These are phyloP conservation scores for Nymphalis io DNA, from an alignment of 1,140 invertebrate genomes.

Conservation along the genomic window DNA sequence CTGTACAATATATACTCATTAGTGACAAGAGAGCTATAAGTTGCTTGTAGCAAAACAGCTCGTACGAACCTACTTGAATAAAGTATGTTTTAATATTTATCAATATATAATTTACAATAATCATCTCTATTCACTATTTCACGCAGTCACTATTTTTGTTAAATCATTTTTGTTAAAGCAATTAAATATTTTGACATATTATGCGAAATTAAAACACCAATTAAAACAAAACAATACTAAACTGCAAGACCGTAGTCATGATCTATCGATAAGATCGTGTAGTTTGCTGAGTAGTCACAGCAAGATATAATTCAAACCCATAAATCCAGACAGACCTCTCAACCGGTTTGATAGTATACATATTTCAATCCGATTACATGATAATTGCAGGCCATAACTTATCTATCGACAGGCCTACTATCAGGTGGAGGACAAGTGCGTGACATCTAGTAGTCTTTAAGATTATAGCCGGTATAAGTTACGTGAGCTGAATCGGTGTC, in stretches of 20 bases:
- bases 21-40: no score
- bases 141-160: no score
- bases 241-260: not conserved
- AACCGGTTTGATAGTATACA: slow-evolving; percentile 29
- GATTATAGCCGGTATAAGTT: slow-evolving; percentile 59
- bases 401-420: slow-evolving; percentile 40
- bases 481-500: slow-evolving; percentile 54
- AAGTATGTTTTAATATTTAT: no score
- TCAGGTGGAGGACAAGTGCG: slow-evolving; percentile 46
- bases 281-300: slow-evolving; percentile 10
- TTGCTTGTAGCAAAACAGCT: no score
- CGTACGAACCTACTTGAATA: no score
- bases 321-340: slow-evolving; percentile 33
- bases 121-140: no score
- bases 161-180: not conserved
- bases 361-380: slow-evolving; percentile 40
- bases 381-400: slow-evolving; percentile 44
- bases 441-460: slow-evolving; percentile 65
- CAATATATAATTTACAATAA: no score
- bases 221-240: not conserved
- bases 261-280: not conserved
- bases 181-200: not conserved
- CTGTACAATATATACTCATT: no score
- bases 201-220: not conserved
- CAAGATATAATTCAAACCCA: slow-evolving; percentile 16